A percentile compares a stretch with the other conserved stretches of the same genome.
phyloP scores from a whole-genome alignment of 2,797 vertebrate species.

The Echeneis naucrates region DNA sequence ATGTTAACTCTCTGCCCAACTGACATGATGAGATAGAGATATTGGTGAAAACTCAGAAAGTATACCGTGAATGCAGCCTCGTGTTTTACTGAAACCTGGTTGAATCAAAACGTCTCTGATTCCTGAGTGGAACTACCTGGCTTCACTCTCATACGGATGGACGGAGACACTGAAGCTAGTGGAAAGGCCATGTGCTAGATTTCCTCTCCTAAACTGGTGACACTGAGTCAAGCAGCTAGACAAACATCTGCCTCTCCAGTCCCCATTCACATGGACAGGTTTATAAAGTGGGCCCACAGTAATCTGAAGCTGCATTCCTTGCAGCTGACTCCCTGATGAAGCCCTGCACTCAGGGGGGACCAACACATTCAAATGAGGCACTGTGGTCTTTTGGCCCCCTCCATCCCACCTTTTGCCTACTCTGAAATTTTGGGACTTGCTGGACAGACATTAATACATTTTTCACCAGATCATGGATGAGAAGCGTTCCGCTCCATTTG shows the following conservation, averaged over 20 bases:
- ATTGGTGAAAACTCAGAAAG: too few species aligned
- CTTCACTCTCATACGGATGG: too few species aligned
- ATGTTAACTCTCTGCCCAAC: too few species aligned
- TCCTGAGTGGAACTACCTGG: too few species aligned
- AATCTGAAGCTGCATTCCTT: constrained; percentile 39
- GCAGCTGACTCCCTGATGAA: constrained; percentile 61
- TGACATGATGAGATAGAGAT: too few species aligned
- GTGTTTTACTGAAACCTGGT: too few species aligned
- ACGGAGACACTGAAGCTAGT: too few species aligned
- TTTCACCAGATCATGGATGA: constrained; percentile 16
- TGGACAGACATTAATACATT: constrained; percentile 35
- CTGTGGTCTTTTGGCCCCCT: not conserved
- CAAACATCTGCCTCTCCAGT: constrained; percentile 13
- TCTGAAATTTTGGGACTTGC: constrained; percentile 20
- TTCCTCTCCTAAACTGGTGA: constrained; percentile 24
- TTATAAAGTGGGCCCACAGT: constrained; percentile 36
- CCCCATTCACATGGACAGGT: constrained; percentile 46
- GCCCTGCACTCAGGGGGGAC: constrained; percentile 58
- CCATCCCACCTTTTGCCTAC: not conserved
- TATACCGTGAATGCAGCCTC: too few species aligned
- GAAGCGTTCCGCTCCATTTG: constrained; percentile 38
- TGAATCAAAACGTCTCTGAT: too few species aligned
- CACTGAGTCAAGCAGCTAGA: constrained; percentile 15
- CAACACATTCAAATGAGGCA: constrained; percentile 59
- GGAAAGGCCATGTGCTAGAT: constrained; percentile 25